These are phyloP conservation scores for Xiphorhynchus elegans DNA, from an alignment of 2,113 vertebrate species.

Conservation along the genomic window DNA sequence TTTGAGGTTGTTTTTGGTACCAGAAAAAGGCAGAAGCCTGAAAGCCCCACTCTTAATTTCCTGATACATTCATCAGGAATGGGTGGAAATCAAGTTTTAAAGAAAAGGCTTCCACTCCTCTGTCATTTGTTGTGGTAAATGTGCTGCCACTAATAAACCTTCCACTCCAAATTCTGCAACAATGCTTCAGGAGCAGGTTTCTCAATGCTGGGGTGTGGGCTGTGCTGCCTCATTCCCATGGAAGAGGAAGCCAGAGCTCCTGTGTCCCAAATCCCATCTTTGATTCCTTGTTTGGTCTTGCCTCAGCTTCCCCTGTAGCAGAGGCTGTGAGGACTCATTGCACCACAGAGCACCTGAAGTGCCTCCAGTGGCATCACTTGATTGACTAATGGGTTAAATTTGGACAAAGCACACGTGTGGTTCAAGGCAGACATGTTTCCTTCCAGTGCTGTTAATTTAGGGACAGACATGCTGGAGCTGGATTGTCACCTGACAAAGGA, in stretches of 20 bases:
- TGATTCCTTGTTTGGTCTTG: not conserved
- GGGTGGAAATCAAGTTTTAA: not conserved
- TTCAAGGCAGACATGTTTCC: not conserved
- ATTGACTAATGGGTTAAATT: not conserved
- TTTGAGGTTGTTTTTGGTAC: not conserved
- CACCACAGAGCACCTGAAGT: not conserved
- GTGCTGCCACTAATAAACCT: not conserved
- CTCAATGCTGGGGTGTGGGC: not conserved
- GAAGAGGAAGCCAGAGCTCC: not conserved
- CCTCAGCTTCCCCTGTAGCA: too few species aligned
- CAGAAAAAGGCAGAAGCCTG: not conserved
- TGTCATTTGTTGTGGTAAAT: not conserved
- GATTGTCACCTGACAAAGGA: slow-evolving; percentile 98
- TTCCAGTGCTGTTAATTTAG: slow-evolving; percentile 87
- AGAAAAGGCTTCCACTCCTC: not conserved
- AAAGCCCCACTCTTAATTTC: not conserved
- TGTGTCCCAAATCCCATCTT: not conserved
- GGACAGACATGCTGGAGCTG: slow-evolving; percentile 97
- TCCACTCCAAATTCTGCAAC: not conserved
- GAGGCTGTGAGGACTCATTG: not conserved
- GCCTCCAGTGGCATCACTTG: not conserved
- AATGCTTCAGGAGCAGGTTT: not conserved
- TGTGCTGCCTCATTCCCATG: not conserved
- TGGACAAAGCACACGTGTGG: not conserved
- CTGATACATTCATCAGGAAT: not conserved